phyloP scores from a whole-genome alignment of 2,797 vertebrate species.

The Salarias fasciatus region DNA sequence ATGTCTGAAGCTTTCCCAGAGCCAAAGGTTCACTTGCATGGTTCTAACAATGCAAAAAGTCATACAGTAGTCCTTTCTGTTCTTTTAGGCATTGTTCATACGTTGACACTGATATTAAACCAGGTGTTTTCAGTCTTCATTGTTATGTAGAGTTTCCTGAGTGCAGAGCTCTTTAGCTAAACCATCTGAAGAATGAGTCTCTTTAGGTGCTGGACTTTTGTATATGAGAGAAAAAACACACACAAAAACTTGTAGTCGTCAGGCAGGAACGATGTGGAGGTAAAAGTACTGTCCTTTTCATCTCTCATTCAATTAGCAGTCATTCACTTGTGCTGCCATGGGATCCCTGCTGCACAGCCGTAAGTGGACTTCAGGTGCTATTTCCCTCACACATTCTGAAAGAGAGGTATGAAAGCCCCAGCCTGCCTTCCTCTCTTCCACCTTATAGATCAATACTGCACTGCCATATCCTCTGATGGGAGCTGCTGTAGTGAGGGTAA shows the following conservation, averaged over 20 bases:
- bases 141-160: constrained; percentile 34
- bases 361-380: constrained; percentile 74
- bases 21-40: constrained; percentile 11
- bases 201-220: constrained; percentile 48
- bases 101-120: constrained; percentile 22
- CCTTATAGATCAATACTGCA: constrained; percentile 77
- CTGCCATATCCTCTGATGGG: constrained; percentile 79
- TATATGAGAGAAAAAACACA: constrained; percentile 40
- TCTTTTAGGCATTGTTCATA: constrained; percentile 5
- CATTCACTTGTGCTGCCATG: constrained; percentile 64
- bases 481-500: constrained; percentile 67
- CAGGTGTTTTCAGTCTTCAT: constrained; percentile 32
- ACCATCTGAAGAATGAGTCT: constrained; percentile 33
- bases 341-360: constrained; percentile 65
- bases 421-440: constrained; percentile 69
- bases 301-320: constrained; percentile 76
- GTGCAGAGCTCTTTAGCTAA: constrained; percentile 42
- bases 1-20: constrained; percentile 26
- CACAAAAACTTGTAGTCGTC: constrained; percentile 10
- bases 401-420: constrained; percentile 65
- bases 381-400: constrained; percentile 55
- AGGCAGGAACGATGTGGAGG: constrained; percentile 33
- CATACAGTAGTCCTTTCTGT: constrained; percentile 10
- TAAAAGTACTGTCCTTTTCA: constrained; percentile 69
- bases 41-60: constrained; percentile 9